These are phyloP conservation scores for Myrmophylax atrothorax DNA, from an alignment of 2,113 vertebrate genomes.

Conservation along the genomic window DNA sequence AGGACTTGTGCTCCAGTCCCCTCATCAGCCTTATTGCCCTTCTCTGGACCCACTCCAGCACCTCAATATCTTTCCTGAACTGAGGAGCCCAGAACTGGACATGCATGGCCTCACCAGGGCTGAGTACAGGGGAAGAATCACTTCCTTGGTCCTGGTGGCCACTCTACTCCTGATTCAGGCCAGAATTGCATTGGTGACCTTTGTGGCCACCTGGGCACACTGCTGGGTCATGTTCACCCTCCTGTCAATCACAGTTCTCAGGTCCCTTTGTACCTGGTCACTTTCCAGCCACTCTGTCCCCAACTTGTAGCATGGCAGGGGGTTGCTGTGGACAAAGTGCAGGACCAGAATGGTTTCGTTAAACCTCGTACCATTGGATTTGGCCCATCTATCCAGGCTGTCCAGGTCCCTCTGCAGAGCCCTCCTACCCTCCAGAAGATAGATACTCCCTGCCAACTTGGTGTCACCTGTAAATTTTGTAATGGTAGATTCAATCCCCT, in stretches of 20 bases:
- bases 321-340: background rate
- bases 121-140: background rate
- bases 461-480: background rate
- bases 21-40: background rate
- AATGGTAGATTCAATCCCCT: background rate
- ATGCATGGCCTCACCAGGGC: background rate
- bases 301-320: rapidly evolving
- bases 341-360: background rate
- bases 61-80: background rate
- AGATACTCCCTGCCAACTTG: background rate
- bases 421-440: background rate
- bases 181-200: background rate
- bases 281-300: background rate
- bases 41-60: background rate
- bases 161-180: background rate
- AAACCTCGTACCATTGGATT: background rate
- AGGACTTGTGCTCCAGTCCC: background rate
- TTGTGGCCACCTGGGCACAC: background rate
- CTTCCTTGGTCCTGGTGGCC: background rate
- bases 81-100: background rate
- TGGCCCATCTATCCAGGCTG: background rate
- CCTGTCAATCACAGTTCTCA: background rate
- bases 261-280: background rate
- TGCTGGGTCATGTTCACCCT: background rate
- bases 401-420: background rate